Evolutionary conservation across 2,888 invertebrate species (phyloP).

Genomic region (Eilema depressum): DNA sequence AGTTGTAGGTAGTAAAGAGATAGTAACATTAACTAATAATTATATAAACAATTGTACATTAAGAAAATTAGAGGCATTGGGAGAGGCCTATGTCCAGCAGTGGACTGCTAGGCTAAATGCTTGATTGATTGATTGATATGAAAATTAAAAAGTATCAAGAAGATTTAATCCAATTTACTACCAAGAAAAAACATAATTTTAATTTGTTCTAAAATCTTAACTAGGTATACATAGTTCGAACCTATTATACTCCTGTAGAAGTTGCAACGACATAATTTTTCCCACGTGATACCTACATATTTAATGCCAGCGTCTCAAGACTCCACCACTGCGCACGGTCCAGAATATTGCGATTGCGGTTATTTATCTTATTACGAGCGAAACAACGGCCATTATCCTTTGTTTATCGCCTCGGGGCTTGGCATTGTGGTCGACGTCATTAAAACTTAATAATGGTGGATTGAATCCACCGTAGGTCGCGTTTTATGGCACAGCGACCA

Average conservation of each 20-base stretch:
- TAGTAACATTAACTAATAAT: too few relatives aligned
- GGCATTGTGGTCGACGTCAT: conserved; percentile 75
- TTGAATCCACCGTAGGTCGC: conserved; percentile 69
- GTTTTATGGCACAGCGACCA: conserved; percentile 56
- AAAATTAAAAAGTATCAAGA: too few relatives aligned
- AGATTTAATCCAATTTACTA: too few relatives aligned
- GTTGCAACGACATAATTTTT: conserved; percentile 53
- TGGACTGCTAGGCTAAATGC: too few relatives aligned
- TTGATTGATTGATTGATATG: too few relatives aligned
- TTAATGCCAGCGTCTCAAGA: conserved; percentile 63
- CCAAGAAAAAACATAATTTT: not conserved
- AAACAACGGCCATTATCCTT: conserved; percentile 76
- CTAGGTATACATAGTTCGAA: conserved; percentile 28
- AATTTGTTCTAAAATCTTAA: not conserved
- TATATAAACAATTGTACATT: too few relatives aligned
- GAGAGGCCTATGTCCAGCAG: too few relatives aligned
- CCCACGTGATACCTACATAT: conserved; percentile 65
- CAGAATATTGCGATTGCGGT: conserved; percentile 61
- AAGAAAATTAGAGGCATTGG: too few relatives aligned
- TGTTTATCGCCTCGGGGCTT: conserved; percentile 71
- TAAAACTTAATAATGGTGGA: conserved; percentile 82
- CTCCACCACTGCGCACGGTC: conserved; percentile 55
- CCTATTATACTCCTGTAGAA: conserved; percentile 42
- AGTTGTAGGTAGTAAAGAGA: too few relatives aligned
- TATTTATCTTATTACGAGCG: conserved; percentile 75